Percentiles rank a stretch among this genome's conserved stretches.
phyloP scores from a whole-genome alignment of 2,113 vertebrate genomes.

The Lepus timidus region DNA sequence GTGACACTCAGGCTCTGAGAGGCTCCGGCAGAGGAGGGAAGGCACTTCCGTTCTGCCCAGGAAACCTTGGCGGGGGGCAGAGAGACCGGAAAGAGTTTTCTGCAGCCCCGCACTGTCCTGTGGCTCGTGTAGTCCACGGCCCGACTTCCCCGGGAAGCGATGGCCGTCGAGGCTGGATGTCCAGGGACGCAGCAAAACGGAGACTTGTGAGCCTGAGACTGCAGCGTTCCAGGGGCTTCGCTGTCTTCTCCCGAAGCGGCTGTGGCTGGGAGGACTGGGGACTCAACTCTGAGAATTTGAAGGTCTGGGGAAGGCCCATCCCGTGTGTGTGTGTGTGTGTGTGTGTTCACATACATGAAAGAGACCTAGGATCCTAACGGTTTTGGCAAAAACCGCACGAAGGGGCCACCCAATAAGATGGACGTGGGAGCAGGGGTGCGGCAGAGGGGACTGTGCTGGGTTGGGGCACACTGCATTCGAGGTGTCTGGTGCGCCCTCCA shows the following conservation, averaged over 20 bases:
- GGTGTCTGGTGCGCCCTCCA: neutral
- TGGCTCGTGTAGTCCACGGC: neutral
- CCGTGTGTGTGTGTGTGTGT: neutral
- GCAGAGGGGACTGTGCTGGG: neutral
- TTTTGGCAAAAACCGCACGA: neutral
- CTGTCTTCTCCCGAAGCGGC: neutral
- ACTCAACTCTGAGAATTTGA: too few relatives aligned
- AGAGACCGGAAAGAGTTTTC: neutral
- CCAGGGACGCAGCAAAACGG: neutral
- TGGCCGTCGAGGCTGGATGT: neutral
- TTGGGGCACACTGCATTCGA: neutral
- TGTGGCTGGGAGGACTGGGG: neutral
- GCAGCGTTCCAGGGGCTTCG: neutral
- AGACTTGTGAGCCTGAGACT: neutral
- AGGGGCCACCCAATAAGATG: neutral
- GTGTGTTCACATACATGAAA: constrained; percentile 4
- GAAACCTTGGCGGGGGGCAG: neutral
- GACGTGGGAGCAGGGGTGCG: neutral
- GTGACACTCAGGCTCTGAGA: neutral
- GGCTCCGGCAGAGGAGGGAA: neutral
- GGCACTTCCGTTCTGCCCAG: neutral
- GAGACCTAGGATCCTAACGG: neutral
- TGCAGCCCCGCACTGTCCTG: neutral
- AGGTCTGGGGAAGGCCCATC: too few relatives aligned
- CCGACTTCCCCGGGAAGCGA: neutral